Percentiles rank a stretch among this genome's conserved stretches.
Evolutionary conservation across 2,797 vertebrate species (phyloP).

Genomic region (Aeoliscus strigatus): DNA sequence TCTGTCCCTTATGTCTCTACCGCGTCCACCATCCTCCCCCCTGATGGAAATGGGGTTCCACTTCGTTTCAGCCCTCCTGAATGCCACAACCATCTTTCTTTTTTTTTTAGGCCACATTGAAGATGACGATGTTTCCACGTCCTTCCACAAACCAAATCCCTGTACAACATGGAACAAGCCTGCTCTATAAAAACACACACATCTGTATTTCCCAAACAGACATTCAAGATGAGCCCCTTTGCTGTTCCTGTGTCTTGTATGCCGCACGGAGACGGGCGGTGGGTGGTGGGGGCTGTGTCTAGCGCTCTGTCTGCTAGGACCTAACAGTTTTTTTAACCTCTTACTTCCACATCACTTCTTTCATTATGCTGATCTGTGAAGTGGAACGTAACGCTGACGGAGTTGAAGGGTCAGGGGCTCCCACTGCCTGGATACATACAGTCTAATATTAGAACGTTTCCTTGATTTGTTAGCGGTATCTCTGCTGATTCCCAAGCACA

Average conservation of each 20-base stretch:
- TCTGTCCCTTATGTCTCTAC: too few species aligned
- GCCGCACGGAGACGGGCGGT: constrained; percentile 6
- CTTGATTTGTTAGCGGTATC: constrained; percentile 76
- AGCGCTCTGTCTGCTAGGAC: constrained; percentile 44
- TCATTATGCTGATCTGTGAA: constrained; percentile 69
- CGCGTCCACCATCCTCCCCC: too few species aligned
- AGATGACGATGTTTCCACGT: too few species aligned
- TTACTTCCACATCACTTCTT: constrained; percentile 67
- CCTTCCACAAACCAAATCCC: too few species aligned
- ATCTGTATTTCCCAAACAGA: constrained; percentile 1
- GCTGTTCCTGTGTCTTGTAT: constrained; percentile 4
- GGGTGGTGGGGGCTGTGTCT: constrained; percentile 18
- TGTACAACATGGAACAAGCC: too few species aligned
- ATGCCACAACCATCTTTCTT: too few species aligned
- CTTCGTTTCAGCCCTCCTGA: too few species aligned
- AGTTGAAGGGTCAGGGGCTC: constrained; percentile 73
- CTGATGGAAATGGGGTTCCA: too few species aligned
- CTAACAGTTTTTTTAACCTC: constrained; percentile 58
- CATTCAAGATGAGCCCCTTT: not conserved
- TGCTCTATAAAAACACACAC: too few species aligned
- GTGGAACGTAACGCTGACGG: constrained; percentile 61
- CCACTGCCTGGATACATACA: constrained; percentile 77
- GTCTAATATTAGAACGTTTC: constrained; percentile 80
- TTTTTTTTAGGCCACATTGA: too few species aligned
- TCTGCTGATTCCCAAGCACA: constrained; percentile 72